Evolutionary conservation across 2,888 invertebrate species (phyloP), one percentile per base, ranked within the genome.

Genomic region (Netelia inedita): DNA sequence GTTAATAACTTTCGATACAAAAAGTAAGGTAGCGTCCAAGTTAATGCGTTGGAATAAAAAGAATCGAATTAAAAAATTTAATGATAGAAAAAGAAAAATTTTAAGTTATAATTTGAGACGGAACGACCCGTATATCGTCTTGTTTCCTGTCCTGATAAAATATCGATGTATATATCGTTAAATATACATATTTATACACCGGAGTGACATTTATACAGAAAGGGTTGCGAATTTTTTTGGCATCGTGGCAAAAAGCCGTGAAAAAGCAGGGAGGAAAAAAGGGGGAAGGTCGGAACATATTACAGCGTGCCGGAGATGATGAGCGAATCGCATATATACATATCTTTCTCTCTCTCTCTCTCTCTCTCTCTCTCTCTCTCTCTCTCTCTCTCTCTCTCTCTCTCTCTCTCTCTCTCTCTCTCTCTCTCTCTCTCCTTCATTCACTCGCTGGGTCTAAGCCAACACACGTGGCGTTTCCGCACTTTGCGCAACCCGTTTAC

Each of bases 371-470:
- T 55, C 35, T 14, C 19, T n/a, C 23, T 69, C 41, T n/a, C 21
- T 16, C 43, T 35, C 55, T 35, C 35, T 55, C 35, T n/a, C 19
- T 16, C 28, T 69, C 41, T 16, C 21, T 19, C 46, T 35, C 57
- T 35, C 57, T 55, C 35, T n/a, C 19, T 16, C 28, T 69, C 41
- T 16, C 21, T 19, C 46, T 35, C 57, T 35, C 57, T 55, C 35
- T n/a, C 19, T 16, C 28, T 71, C 43, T 16, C 16, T 19, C 46
- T 41, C 57, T 57, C 21, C 14, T n/a, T 16, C 16, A 55, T 23
- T 16, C 21, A 11, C 46, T 61, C 41, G 63, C 82, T 89, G 87
- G 85, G 53, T 68, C 71, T 43, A 72, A 85, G 87, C 88, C 89
- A 88, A 85, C 79, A 85, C 79, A 66, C 75, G 73, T 63, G 85